Percentiles rank a stretch among this genome's conserved stretches.
phyloP scores from a whole-genome alignment of 1,140 invertebrate genomes.

The Megalopta genalis region DNA sequence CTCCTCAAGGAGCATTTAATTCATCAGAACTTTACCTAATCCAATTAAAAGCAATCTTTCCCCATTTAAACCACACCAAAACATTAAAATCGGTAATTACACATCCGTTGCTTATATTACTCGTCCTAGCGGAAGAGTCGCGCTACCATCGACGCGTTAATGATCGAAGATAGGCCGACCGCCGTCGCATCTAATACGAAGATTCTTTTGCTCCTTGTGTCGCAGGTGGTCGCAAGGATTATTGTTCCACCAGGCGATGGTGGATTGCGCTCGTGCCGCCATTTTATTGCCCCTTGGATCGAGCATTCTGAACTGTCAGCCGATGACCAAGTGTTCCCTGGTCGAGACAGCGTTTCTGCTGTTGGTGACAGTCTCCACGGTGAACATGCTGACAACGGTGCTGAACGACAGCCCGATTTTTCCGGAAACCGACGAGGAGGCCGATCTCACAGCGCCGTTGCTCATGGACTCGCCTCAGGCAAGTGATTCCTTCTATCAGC shows the following conservation, averaged over 20 bases:
- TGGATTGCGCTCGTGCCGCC: slow-evolving; percentile 90
- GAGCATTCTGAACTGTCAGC: slow-evolving; percentile 90
- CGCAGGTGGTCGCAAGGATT: slow-evolving; percentile 93
- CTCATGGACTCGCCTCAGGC: slow-evolving; percentile 89
- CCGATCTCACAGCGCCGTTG: slow-evolving; percentile 84
- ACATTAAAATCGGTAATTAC: too few species aligned
- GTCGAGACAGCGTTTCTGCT: slow-evolving; percentile 94
- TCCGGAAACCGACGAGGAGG: slow-evolving; percentile 87
- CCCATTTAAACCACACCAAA: too few species aligned
- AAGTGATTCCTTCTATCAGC: slow-evolving; percentile 21
- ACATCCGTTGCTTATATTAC: too few species aligned
- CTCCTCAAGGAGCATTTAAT: too few species aligned
- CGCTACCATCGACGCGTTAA: too few species aligned
- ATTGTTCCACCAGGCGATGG: slow-evolving; percentile 91
- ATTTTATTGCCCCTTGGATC: slow-evolving; percentile 90
- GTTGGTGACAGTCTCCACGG: slow-evolving; percentile 92
- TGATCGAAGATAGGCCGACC: too few species aligned
- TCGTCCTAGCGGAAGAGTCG: too few species aligned
- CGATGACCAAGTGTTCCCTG: slow-evolving; percentile 92
- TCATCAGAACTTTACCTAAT: too few species aligned
- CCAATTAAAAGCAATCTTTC: too few species aligned
- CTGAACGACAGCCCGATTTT: slow-evolving; percentile 94
- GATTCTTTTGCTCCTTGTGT: background rate
- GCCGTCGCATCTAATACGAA: too few species aligned
- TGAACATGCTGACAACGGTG: slow-evolving; percentile 94